Base-by-base conservation (phyloP, 2,113 vertebrate genomes). In the Vireo altiloquus region DNA sequence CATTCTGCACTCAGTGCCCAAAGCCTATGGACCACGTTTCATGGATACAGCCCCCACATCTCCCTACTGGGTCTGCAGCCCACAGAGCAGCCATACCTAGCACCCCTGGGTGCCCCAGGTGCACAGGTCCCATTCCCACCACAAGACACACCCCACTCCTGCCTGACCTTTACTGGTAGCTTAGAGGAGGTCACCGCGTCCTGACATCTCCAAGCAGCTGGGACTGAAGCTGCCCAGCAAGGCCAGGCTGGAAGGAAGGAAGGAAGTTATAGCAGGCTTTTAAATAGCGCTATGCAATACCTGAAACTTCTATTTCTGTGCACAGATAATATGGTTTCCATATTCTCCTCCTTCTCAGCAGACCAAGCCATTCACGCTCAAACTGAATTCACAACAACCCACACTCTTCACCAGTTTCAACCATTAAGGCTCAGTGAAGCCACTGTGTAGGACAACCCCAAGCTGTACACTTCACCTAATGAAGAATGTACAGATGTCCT, bases 231-330 rank as follows among this genome's bases (percentile, higher is more conserved):
- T 13, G 44, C 94, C 52, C 85, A 24, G 91, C n/a, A 1, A 96
- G 84, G 87, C 92, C 70, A 65, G 78, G 94, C 82, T 90, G 90
- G 94, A 95, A 95, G 92, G 96, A 94, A 96, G 92, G 94, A 95
- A 96, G 95, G 90, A 96, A 96, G 90, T 92, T 91, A 95, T 94
- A 95, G 92, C 69, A 64, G 74, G 77, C 84, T 95, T 95, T 89
- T 81, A 92, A 96, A 94, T 60, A 79, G 84, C 20, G 0, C 93
- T 56, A 1, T 60, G 78, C 16, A 96, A 91, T 95, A 95, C 95
- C 95, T 94, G 92, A 89, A 87, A 50, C 65, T 68, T 85, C 95
- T 95, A 60, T 91, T 96, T 68, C 70, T 89, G 93, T 28, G 56
- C 85, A 71, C 0, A 1, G 69, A 82, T 79, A 81, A 52, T 79